A percentile compares a stretch with the other conserved stretches of the same genome.
Evolutionary conservation across 2,797 vertebrate genomes (phyloP).

Genomic region (Tokudaia muenninki): DNA sequence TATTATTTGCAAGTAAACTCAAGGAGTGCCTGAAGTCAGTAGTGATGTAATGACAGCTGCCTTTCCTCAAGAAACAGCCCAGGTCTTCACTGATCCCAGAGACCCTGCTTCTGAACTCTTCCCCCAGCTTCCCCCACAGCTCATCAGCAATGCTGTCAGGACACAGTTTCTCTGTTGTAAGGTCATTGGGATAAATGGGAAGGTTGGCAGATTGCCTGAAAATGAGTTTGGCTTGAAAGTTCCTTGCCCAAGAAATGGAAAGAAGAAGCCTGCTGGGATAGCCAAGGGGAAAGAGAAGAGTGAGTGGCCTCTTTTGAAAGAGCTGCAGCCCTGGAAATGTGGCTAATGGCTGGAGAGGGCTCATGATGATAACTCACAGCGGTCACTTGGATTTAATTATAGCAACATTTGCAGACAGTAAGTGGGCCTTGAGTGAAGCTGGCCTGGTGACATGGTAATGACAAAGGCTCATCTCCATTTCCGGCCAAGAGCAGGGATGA

Average conservation of each 20-base stretch:
- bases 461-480: conserved; percentile 78
- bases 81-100: neutral
- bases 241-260: conserved; percentile 78
- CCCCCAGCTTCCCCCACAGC: neutral
- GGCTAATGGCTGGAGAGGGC: conserved; percentile 75
- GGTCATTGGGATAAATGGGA: conserved; percentile 77
- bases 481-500: conserved; percentile 67
- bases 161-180: conserved; percentile 54
- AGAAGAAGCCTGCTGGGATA: conserved; percentile 71
- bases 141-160: conserved; percentile 59
- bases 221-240: conserved; percentile 77
- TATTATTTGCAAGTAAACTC: neutral
- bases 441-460: conserved; percentile 61
- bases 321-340: conserved; percentile 68
- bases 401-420: conserved; percentile 79
- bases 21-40: neutral
- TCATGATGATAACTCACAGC: conserved; percentile 81
- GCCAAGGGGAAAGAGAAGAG: conserved; percentile 74
- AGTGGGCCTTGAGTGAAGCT: conserved; percentile 65
- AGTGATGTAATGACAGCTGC: neutral
- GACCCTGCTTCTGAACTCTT: neutral
- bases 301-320: conserved; percentile 80
- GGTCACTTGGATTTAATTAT: conserved; percentile 68
- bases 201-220: conserved; percentile 79
- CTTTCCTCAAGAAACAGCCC: neutral